A percentile compares a stretch with the other conserved stretches of the same genome.
Conservation (phyloP, 1,140 invertebrate genomes). For the Saccostrea echinata region DNA sequence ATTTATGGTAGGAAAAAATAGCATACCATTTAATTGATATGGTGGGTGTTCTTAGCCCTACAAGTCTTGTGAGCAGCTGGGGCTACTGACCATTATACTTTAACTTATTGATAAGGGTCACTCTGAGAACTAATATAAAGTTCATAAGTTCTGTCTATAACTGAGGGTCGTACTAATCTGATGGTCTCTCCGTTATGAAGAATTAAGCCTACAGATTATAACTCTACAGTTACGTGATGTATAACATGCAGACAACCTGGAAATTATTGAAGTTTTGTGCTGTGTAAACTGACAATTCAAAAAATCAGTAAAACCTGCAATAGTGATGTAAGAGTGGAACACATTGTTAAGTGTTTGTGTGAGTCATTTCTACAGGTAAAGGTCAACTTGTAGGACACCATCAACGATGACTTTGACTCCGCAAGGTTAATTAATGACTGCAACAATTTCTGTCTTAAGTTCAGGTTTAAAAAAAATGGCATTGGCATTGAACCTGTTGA, state of each 20-base stretch:
- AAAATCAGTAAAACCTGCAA: slow-evolving; percentile 18
- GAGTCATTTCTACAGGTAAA: slow-evolving; percentile 16
- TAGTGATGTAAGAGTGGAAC: slow-evolving; percentile 1
- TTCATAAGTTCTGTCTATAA: background rate
- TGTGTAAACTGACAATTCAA: slow-evolving; percentile 12
- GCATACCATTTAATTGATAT: too few species aligned
- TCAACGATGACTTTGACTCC: background rate
- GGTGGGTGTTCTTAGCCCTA: too few species aligned
- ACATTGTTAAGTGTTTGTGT: background rate
- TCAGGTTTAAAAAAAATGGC: too few species aligned
- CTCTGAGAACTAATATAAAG: too few species aligned
- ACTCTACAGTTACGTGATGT: background rate
- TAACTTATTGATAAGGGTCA: too few species aligned
- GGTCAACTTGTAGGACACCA: background rate
- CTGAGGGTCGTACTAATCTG: background rate
- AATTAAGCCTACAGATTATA: background rate
- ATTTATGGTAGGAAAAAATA: too few species aligned
- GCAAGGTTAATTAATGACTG: background rate
- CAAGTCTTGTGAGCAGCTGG: too few species aligned
- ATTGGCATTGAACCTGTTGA: too few species aligned
- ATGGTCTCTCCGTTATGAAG: background rate
- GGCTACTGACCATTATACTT: too few species aligned
- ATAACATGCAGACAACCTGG: background rate
- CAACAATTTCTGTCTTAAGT: too few species aligned
- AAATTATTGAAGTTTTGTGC: slow-evolving; percentile 6